phyloP scores from a whole-genome alignment of 2,888 invertebrate species.

The Sericinus montela region DNA sequence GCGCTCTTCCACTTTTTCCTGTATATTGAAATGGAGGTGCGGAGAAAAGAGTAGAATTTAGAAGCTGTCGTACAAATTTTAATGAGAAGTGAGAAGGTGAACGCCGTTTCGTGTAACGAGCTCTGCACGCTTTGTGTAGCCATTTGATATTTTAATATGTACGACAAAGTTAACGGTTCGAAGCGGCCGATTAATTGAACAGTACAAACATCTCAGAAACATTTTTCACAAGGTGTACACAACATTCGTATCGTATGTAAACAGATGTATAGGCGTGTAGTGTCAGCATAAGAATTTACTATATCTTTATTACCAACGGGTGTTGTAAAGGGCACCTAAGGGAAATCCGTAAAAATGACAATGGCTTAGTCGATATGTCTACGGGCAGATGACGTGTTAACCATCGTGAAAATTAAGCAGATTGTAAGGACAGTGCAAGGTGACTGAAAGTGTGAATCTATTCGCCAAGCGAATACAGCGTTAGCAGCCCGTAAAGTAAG shows the following conservation, averaged over 20 bases:
- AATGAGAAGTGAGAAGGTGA: slow-evolving; percentile 74
- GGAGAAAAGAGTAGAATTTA: slow-evolving; percentile 79
- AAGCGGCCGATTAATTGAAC: slow-evolving; percentile 31
- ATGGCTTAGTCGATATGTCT: too few species aligned
- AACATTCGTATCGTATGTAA: neutral
- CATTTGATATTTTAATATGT: slow-evolving; percentile 44
- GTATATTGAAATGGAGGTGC: slow-evolving; percentile 79
- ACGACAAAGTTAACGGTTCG: slow-evolving; percentile 27
- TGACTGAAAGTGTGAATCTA: too few species aligned
- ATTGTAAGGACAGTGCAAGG: too few species aligned
- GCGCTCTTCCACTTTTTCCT: slow-evolving; percentile 79
- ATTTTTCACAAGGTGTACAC: slow-evolving; percentile 15
- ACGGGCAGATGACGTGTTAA: too few species aligned
- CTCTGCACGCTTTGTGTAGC: slow-evolving; percentile 40
- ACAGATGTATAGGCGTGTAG: too few species aligned
- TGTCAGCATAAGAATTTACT: too few species aligned
- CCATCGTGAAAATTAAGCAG: too few species aligned
- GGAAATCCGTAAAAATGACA: too few species aligned
- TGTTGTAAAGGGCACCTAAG: too few species aligned
- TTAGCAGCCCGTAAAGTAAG: too few species aligned
- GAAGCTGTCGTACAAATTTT: slow-evolving; percentile 77
- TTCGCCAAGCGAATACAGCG: too few species aligned
- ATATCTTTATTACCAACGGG: too few species aligned
- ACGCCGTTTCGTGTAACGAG: slow-evolving; percentile 56
- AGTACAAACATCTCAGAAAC: slow-evolving; percentile 28